These are phyloP conservation scores for Melanotaenia trifasciata DNA, from an alignment of 2,797 vertebrate genomes.

Conservation along the genomic window DNA sequence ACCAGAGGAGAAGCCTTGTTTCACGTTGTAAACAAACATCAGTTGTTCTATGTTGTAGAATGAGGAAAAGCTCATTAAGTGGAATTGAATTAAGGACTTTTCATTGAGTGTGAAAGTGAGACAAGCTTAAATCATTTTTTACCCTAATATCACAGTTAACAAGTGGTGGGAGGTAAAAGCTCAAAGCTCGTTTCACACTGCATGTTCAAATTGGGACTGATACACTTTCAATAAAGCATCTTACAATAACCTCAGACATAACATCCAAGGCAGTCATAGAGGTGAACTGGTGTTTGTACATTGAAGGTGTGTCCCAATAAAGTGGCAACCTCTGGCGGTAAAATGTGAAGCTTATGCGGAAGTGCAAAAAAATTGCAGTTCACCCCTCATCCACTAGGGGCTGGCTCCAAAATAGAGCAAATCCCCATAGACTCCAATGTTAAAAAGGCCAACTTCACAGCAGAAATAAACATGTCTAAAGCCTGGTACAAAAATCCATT, in stretches of 20 bases:
- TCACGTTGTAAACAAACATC: constrained; percentile 31
- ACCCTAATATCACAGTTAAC: neutral
- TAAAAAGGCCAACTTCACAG: too few relatives aligned
- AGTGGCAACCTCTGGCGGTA: too few relatives aligned
- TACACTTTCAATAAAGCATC: neutral
- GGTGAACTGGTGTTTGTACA: too few relatives aligned
- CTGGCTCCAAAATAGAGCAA: too few relatives aligned
- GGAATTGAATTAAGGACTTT: neutral
- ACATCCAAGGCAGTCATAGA: neutral
- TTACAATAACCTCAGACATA: too few relatives aligned
- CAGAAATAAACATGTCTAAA: too few relatives aligned
- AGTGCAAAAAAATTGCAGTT: too few relatives aligned
- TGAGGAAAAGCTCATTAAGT: neutral
- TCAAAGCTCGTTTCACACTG: neutral
- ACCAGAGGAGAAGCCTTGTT: constrained; percentile 18
- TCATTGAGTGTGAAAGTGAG: neutral
- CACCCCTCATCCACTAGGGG: too few relatives aligned
- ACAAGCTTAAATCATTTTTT: neutral
- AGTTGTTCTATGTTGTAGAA: constrained; percentile 7
- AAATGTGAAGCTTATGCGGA: too few relatives aligned
- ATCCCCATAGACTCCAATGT: too few relatives aligned
- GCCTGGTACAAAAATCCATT: too few relatives aligned
- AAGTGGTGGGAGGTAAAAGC: constrained; percentile 11
- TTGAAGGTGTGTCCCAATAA: too few relatives aligned
- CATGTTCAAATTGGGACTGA: neutral